Conservation (phyloP, 2,113 vertebrate genomes). For the Ammodytes dubius region DNA sequence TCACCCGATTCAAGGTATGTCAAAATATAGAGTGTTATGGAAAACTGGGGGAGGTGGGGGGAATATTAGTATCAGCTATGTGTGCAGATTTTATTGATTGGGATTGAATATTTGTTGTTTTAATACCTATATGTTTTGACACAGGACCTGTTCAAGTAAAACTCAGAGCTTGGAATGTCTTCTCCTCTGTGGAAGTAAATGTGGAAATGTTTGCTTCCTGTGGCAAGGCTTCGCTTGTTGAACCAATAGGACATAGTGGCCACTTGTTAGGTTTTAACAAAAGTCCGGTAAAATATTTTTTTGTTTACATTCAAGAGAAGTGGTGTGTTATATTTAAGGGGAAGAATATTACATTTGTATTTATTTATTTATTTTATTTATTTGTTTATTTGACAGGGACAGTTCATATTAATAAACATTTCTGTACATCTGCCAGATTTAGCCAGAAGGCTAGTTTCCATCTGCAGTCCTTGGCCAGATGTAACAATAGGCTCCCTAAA, state of each 20-base stretch:
- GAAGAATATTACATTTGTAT: neutral
- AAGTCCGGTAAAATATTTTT: constrained; percentile 18
- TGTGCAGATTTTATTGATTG: neutral
- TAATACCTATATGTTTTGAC: neutral
- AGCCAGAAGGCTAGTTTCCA: no score
- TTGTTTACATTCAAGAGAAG: neutral
- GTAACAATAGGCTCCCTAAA: no score
- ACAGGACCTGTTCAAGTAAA: constrained; percentile 85
- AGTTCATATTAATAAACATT: no score
- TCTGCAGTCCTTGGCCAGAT: no score
- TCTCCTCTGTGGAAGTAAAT: constrained; percentile 86
- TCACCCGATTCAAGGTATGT: constrained; percentile 67
- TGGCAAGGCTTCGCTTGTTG: neutral
- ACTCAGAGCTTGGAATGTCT: constrained; percentile 83
- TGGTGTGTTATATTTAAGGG: neutral
- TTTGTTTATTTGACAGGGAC: no score
- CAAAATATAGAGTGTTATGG: no score
- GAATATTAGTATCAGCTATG: neutral
- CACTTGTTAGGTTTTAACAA: neutral
- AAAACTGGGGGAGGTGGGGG: no score
- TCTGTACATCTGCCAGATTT: no score
- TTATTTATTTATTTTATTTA: no score
- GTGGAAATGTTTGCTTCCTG: constrained; percentile 70
- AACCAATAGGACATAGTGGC: neutral
- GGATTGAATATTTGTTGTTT: neutral